Conservation (phyloP, 2,888 invertebrate genomes). For the Calliphora vomitoria region DNA sequence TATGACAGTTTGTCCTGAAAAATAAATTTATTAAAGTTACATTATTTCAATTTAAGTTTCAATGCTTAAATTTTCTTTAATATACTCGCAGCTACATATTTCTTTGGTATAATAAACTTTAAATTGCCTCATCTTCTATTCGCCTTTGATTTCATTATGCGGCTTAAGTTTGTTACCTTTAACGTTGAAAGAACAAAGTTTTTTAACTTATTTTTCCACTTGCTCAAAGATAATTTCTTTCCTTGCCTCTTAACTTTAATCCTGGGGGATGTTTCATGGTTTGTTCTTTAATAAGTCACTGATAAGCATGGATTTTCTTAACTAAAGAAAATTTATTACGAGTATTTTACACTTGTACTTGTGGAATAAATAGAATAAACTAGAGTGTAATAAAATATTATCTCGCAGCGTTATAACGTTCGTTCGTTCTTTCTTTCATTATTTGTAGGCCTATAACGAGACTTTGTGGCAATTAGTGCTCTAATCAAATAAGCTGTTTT, state of each 20-base stretch:
- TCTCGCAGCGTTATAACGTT: conserved; percentile 39
- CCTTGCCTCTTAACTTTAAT: conserved; percentile 55
- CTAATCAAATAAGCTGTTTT: conserved; percentile 78
- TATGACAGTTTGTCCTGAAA: conserved; percentile 53
- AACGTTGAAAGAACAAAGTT: conserved; percentile 49
- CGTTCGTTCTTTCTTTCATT: not conserved
- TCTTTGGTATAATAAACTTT: conserved; percentile 48
- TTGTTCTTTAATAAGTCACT: conserved; percentile 63
- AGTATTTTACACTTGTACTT: conserved; percentile 26
- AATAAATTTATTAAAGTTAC: conserved; percentile 32
- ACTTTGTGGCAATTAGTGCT: conserved; percentile 76
- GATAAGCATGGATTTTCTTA: conserved; percentile 75
- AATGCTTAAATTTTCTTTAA: conserved; percentile 10
- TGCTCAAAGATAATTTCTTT: conserved; percentile 35
- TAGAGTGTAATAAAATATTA: conserved; percentile 41
- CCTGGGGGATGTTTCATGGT: conserved; percentile 62
- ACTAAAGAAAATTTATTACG: conserved; percentile 73
- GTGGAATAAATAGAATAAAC: not conserved
- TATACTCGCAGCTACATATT: not conserved
- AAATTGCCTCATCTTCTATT: conserved; percentile 29
- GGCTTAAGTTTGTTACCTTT: conserved; percentile 66
- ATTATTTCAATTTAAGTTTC: not conserved
- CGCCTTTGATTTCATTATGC: conserved; percentile 44
- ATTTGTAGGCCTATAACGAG: conserved; percentile 54
- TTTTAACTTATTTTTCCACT: conserved; percentile 29